Percentiles rank a stretch among this genome's conserved stretches.
phyloP scores from a whole-genome alignment of 2,888 invertebrate genomes.

The Erebia aethiops region DNA sequence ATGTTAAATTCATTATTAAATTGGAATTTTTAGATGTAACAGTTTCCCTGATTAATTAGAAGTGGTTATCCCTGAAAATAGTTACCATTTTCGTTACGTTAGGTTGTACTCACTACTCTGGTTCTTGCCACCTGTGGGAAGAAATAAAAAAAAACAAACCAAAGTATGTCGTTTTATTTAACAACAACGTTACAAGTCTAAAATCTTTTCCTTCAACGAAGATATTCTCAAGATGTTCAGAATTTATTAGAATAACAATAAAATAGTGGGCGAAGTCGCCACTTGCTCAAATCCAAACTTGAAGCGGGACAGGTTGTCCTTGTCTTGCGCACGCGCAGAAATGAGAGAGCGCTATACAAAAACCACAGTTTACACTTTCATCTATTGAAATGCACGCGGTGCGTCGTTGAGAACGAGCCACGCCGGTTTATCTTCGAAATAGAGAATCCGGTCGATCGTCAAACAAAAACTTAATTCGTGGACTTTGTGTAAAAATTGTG shows the following conservation, averaged over 20 bases:
- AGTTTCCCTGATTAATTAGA: slow-evolving; percentile 46
- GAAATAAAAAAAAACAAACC: slow-evolving; percentile 77
- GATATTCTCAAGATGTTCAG: slow-evolving; percentile 47
- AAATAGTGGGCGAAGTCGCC: slow-evolving; percentile 74
- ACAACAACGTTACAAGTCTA: not conserved
- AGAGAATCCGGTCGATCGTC: slow-evolving; percentile 65
- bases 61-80: slow-evolving; percentile 79
- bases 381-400: slow-evolving; percentile 80
- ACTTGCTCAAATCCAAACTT: slow-evolving; percentile 65
- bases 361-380: slow-evolving; percentile 81
- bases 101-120: slow-evolving; percentile 79
- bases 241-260: slow-evolving; percentile 68
- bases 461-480: slow-evolving; percentile 64
- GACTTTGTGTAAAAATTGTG: slow-evolving; percentile 50
- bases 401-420: slow-evolving; percentile 69
- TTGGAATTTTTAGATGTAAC: slow-evolving; percentile 33
- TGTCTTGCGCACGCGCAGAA: slow-evolving; percentile 57
- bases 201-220: slow-evolving; percentile 12
- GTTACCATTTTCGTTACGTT: slow-evolving; percentile 80
- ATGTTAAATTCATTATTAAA: slow-evolving; percentile 39
- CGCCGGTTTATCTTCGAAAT: slow-evolving; percentile 67
- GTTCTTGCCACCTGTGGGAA: slow-evolving; percentile 78
- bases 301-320: slow-evolving; percentile 55
- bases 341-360: slow-evolving; percentile 78
- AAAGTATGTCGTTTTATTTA: slow-evolving; percentile 56